Base-by-base conservation (phyloP, 2,113 vertebrate genomes). In the Motacilla alba region DNA sequence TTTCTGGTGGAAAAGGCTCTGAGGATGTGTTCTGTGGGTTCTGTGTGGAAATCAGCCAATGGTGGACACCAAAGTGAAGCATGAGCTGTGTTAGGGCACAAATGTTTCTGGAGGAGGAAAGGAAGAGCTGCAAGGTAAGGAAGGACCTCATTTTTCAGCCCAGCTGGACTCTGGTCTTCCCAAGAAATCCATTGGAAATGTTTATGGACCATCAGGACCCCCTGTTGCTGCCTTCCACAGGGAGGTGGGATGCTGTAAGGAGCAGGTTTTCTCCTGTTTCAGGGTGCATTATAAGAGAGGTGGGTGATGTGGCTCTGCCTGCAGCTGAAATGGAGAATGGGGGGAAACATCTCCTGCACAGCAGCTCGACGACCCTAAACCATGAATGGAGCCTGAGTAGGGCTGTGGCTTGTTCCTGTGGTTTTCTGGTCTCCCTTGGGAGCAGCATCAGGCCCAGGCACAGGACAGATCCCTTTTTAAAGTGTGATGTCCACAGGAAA, bases 171-270 rank as follows among this genome's bases (percentile, higher is more conserved):
- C 53, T 27, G 43, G 6, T 23, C 16, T n/a, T 75, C 37, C 85
- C 58, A 19, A 43, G 50, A 74, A 73, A 55, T 10, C 44, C 13
- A 2, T 44, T 60, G 79, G 39, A 27, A 3, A 6, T 4, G 26
- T 27, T 47, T 13, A 11, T 2, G 74, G 83, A 14, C 33, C 8
- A 4, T 7, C 53, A 13, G 6, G 14, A 39, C 39, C 30, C n/a
- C 26, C 39, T 23, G n/a, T 1, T 19, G 67, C 43, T 58, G 55
- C 55, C 33, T n/a, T 62, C 67, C 12, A 0, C 2, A 0, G 0
- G 1, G 46, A 68, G 70, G 39, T 15, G n/a, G 89, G 56, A 19
- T 4, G 67, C 28, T 50, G 33, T 8, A 2, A 18, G 2, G 2
- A 44, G 73, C 60, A 58, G 31, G 26, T 43, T 78, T 28, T 33